Conservation (phyloP, 2,797 vertebrate genomes). For the Eupleurogrammus muticus region DNA sequence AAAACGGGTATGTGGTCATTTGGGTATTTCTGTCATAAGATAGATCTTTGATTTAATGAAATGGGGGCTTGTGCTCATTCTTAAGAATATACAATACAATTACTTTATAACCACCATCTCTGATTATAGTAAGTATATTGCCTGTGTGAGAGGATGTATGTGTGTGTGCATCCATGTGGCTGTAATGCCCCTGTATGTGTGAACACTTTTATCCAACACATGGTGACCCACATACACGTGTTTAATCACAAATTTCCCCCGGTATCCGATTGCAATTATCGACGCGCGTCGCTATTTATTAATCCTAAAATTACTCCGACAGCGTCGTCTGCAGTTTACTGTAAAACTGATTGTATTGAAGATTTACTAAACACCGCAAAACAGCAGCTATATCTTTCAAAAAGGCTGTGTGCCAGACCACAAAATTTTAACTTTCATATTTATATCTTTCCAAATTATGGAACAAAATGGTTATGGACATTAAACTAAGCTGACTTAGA, state of each 20-base stretch:
- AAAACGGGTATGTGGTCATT: constrained; percentile 78
- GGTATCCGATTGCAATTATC: constrained; percentile 54
- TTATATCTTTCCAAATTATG: constrained; percentile 26
- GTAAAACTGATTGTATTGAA: constrained; percentile 19
- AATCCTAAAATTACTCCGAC: constrained; percentile 41
- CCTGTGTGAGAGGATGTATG: constrained; percentile 17
- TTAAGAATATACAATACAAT: constrained; percentile 72
- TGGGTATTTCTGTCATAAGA: constrained; percentile 76
- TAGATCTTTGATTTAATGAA: constrained; percentile 83
- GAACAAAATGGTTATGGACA: constrained; percentile 22
- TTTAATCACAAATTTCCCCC: constrained; percentile 52
- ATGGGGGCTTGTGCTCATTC: constrained; percentile 66
- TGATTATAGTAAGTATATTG: constrained; percentile 56
- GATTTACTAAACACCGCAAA: constrained; percentile 17
- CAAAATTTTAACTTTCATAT: constrained; percentile 13
- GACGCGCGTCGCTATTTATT: constrained; percentile 42
- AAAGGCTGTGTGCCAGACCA: constrained; percentile 1
- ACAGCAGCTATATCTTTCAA: constrained; percentile 17
- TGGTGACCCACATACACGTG: constrained; percentile 37
- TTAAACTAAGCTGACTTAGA: constrained; percentile 12
- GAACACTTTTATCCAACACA: constrained; percentile 35
- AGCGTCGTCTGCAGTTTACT: constrained; percentile 29
- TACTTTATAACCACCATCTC: constrained; percentile 64
- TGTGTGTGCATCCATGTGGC: not conserved
- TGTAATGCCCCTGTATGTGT: constrained; percentile 14